Evolutionary conservation across 2,888 invertebrate species (phyloP).

Genomic region (Asteroscopus sphinx): DNA sequence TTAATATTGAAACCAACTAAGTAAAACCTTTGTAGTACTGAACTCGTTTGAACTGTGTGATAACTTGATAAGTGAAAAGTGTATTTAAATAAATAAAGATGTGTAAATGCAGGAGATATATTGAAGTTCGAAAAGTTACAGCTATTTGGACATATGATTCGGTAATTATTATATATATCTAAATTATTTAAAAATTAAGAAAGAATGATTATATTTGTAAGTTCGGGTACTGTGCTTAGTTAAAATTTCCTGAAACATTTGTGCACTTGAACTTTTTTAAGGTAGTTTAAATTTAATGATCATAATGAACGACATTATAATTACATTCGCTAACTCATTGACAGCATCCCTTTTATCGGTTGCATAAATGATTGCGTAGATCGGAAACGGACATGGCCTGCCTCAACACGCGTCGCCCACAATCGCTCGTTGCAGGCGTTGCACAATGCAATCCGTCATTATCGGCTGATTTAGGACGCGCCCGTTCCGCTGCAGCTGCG

Average conservation of each 20-base stretch:
- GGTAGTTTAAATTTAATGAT: neutral
- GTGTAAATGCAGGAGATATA: slow-evolving; percentile 64
- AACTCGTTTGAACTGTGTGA: slow-evolving; percentile 21
- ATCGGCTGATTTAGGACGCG: slow-evolving; percentile 80
- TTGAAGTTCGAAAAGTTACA: slow-evolving; percentile 58
- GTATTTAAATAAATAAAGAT: slow-evolving; percentile 49
- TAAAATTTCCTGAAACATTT: neutral
- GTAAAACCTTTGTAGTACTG: slow-evolving; percentile 6
- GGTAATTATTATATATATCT: slow-evolving; percentile 41
- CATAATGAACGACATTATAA: slow-evolving; percentile 15
- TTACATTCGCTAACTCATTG: slow-evolving; percentile 32
- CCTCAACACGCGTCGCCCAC: slow-evolving; percentile 78
- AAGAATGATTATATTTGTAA: too few relatives aligned
- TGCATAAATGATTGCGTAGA: slow-evolving; percentile 76
- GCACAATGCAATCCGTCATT: slow-evolving; percentile 81
- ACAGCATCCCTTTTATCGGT: slow-evolving; percentile 64
- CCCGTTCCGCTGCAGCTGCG: slow-evolving; percentile 78
- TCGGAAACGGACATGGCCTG: slow-evolving; percentile 87
- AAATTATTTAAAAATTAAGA: neutral
- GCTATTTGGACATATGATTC: slow-evolving; percentile 52
- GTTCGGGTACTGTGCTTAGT: too few relatives aligned
- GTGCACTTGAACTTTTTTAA: neutral
- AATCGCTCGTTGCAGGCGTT: slow-evolving; percentile 75
- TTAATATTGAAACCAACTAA: slow-evolving; percentile 27
- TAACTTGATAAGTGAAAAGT: slow-evolving; percentile 35